These are phyloP conservation scores for Drosophila conformis DNA, from an alignment of 2,888 invertebrate species.

Conservation along the genomic window DNA sequence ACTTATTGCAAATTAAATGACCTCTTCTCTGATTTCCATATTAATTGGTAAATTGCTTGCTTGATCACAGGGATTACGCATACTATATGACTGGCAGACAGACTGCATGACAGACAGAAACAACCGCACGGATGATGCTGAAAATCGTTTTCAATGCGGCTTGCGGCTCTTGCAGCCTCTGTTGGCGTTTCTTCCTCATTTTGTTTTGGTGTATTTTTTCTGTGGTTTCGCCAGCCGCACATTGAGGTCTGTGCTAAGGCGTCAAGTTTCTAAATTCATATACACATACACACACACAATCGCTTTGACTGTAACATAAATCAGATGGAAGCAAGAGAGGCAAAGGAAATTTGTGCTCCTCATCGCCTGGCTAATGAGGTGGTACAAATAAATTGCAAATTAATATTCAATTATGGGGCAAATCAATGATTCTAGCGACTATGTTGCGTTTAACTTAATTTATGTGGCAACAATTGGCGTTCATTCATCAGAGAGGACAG, in stretches of 20 bases:
- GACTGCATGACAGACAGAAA: constrained; percentile 9
- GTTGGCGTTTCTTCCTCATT: constrained; percentile 8
- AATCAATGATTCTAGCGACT: constrained; percentile 41
- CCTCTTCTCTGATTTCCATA: constrained; percentile 66
- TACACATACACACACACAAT: constrained; percentile 17
- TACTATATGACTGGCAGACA: constrained; percentile 24
- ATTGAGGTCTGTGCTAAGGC: constrained; percentile 29
- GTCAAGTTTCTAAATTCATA: constrained; percentile 36
- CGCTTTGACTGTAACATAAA: constrained; percentile 43
- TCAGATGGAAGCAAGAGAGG: constrained; percentile 23
- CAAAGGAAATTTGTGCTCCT: constrained; percentile 17
- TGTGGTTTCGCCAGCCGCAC: constrained; percentile 36
- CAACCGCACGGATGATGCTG: constrained; percentile 2
- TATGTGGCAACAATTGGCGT: constrained; percentile 10
- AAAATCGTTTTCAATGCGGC: constrained; percentile 15
- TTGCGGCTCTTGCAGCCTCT: constrained; percentile 19
- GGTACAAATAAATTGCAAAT: constrained; percentile 54
- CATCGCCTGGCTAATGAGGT: constrained; percentile 52
- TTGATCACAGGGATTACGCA: constrained; percentile 31
- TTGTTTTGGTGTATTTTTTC: background rate
- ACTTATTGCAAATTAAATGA: constrained; percentile 40
- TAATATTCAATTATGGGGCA: constrained; percentile 72
- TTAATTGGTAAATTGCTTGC: constrained; percentile 68
- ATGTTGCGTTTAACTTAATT: constrained; percentile 8
- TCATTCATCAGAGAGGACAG: constrained; percentile 30